Base-by-base conservation (phyloP, 2,888 invertebrate species). In the Crocallis elinguaria region DNA sequence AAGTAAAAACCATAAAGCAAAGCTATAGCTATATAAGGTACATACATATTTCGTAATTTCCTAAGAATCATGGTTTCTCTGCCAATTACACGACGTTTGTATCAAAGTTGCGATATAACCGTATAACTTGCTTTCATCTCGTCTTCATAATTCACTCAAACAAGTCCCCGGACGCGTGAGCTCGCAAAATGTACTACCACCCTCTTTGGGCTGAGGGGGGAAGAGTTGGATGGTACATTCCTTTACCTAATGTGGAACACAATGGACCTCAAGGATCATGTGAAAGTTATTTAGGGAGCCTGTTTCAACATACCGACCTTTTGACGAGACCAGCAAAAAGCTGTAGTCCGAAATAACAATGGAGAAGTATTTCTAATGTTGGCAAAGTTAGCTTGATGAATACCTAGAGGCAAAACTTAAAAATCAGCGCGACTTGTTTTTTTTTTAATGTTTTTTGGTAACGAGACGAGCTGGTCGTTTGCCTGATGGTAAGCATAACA, bases 181-280 rank as follows among this genome's bases (percentile, higher is more conserved):
- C 56, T 60, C 67, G 84, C 85, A 83, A 86, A 80, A 86, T 83
- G 79, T 82, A 53, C 17, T 38, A 23, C 30, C 37, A 13, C 27
- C 27, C 42, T 27, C 36, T 16, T 35, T 8, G 52, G 57, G 61
- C 56, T 65, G 64, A 54, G 64, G 23, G 41, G 6, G 57, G 41
- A n/a, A n/a, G 62, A 62, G 62, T 59, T 62, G 60, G 59, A 21
- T 19, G 64, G 66, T 57, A 70, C 81, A 87, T 88, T 86, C 84
- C 84, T 84, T 82, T 83, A 80, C 90, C 90, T 85, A 86, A 89
- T 84, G 84, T 82, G 88, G 90, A 86, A 88, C 71, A 89, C 89
- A 89, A 89, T 89, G 85, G 69, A n/a, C 64, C 69, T 73, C 79
- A 77, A 74, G 77, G 80, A 75, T 75, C 73, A 77, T 74, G 78